Conservation (phyloP, 2,797 vertebrate species). For the Streptopelia turtur region DNA sequence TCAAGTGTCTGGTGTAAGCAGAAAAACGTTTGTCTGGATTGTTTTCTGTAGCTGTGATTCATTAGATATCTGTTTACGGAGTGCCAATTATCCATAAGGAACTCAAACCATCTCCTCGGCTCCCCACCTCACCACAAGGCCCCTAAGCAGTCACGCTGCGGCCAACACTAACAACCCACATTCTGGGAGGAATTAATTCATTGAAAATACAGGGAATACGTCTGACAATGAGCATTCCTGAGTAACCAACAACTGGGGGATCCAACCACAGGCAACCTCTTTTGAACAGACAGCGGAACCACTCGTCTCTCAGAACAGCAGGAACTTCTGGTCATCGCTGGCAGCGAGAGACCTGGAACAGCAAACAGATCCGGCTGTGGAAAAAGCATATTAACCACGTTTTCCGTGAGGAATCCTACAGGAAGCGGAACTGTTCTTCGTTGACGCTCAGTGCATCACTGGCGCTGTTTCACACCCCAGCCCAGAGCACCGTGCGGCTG, state of each 20-base stretch:
- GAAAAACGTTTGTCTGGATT: not conserved
- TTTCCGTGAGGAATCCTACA: not conserved
- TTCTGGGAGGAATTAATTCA: not conserved
- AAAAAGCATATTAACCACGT: not conserved
- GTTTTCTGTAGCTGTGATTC: not conserved
- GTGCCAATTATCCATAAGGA: not conserved
- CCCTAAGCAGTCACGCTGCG: not conserved
- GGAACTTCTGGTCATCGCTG: not conserved
- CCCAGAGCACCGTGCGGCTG: not conserved
- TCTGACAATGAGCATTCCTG: no score
- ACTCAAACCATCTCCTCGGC: not conserved
- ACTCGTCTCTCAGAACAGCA: not conserved
- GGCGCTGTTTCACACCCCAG: not conserved
- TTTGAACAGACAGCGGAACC: not conserved
- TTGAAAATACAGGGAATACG: not conserved
- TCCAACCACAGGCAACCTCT: rapidly evolving
- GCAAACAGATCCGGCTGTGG: not conserved
- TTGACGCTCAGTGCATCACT: not conserved
- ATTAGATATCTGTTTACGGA: not conserved
- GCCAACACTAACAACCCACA: not conserved
- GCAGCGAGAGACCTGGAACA: not conserved
- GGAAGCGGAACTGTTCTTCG: not conserved
- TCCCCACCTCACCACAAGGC: not conserved
- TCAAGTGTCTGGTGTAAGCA: not conserved
- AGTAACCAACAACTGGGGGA: not conserved